Evolutionary conservation across 2,888 invertebrate genomes (phyloP), one percentile per base, ranked within the genome.

Genomic region (Salticus scenicus): DNA sequence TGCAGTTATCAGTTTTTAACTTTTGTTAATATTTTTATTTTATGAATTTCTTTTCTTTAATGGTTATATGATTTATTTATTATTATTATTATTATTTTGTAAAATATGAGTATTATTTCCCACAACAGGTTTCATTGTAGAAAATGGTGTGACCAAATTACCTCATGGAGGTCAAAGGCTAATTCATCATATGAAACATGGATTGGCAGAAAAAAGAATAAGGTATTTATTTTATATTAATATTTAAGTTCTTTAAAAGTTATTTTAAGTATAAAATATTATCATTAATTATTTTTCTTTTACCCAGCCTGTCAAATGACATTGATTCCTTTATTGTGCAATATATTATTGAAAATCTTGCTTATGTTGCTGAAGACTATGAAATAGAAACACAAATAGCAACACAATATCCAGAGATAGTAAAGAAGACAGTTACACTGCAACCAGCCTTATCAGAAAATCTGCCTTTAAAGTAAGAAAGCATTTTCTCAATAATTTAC

Each of bases 131-230:
- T 92, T 92, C 87, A 91, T 92, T 33, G 91, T 92, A 20, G 92
- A 93, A 87, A 91, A 91, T 42, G 93, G 93, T 12, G 92, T 93
- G 20, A 91, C 92, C n/a, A 90, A 92, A 20, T 91, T 93, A 83
- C 92, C 93, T 0, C 92, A 92, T 88, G 93, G 93, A 20, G 93
- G 92, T 5, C 90, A 91, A 73, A 91, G 92, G 88, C 91, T 93
- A 24, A 89, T 90, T 75, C 92, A 92, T 84, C 91, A 91, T 42
- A 89, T 93, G 83, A 90, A 91, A 72, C 91, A 90, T 47, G 90
- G 91, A 63, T 90, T 92, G 78, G 90, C 91, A 41, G 90, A 91
- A 88, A 90, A 91, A 51, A 89, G 90, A 75, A 78, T 87, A 17
- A 87, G 82, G 87, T 87, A 57, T 27, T 14, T 24, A 17, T 42